phyloP scores from a whole-genome alignment of 1,140 invertebrate genomes.

The Trichonephila clavata region DNA sequence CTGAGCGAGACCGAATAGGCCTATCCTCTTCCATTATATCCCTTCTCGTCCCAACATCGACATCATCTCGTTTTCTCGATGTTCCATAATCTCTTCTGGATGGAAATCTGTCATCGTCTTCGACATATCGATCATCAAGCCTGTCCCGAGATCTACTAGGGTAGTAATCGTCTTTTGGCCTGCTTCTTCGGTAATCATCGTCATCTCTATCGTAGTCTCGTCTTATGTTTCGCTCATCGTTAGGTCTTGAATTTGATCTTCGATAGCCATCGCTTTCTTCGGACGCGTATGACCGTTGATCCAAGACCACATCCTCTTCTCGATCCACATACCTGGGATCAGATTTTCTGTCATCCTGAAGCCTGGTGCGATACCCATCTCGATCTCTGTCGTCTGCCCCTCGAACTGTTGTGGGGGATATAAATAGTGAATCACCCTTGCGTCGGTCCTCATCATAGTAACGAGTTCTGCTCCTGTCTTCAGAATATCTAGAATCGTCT shows the following conservation, averaged over 20 bases:
- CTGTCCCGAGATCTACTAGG: not conserved
- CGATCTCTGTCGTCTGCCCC: not conserved
- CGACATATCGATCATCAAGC: not conserved
- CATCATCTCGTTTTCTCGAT: not conserved
- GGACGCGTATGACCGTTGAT: constrained; percentile 25
- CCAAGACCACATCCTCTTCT: constrained; percentile 26
- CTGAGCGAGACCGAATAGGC: not conserved
- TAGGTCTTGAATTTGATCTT: not conserved
- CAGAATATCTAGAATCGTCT: not conserved
- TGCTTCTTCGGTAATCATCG: constrained; percentile 18
- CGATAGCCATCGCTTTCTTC: constrained; percentile 56
- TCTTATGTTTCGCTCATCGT: not conserved
- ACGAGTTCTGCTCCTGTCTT: not conserved
- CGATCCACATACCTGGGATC: not conserved
- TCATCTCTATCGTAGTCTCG: constrained; percentile 10
- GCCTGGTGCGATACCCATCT: constrained; percentile 14
- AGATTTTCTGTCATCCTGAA: not conserved
- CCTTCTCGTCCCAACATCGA: not conserved
- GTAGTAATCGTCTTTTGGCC: constrained; percentile 31
- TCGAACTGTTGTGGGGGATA: not conserved
- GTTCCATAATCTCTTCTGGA: not conserved
- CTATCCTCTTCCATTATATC: not conserved
- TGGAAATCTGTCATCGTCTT: constrained; percentile 14
- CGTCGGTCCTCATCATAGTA: not conserved
- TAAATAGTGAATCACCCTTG: not conserved